phyloP scores from a whole-genome alignment of 2,888 invertebrate species.

The Phyllotreta striolata region DNA sequence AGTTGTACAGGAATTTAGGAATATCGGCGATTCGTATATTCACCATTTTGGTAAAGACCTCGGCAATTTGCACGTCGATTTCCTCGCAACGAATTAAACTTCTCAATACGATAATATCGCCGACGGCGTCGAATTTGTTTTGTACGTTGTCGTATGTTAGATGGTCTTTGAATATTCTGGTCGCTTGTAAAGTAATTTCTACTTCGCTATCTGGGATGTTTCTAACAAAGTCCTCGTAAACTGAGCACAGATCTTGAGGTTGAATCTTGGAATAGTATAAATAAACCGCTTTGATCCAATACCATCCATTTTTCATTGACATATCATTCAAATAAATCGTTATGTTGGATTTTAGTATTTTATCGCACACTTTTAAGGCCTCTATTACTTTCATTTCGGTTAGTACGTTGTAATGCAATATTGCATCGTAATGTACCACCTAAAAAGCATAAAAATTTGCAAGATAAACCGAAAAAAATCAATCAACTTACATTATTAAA shows the following conservation, averaged over 20 bases:
- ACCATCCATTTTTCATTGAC: slow-evolving; percentile 44
- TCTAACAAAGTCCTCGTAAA: slow-evolving; percentile 45
- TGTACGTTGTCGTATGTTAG: slow-evolving; percentile 49
- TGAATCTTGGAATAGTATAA: slow-evolving; percentile 47
- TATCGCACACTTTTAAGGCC: slow-evolving; percentile 47
- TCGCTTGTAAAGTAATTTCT: slow-evolving; percentile 49
- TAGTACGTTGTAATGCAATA: slow-evolving; percentile 47
- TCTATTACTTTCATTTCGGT: slow-evolving; percentile 51
- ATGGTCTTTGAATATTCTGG: slow-evolving; percentile 52
- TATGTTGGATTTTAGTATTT: slow-evolving; percentile 46
- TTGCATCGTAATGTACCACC: slow-evolving; percentile 56
- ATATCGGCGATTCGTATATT: slow-evolving; percentile 47
- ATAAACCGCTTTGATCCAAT: slow-evolving; percentile 52
- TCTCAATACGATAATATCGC: slow-evolving; percentile 50
- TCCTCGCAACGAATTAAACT: slow-evolving; percentile 51
- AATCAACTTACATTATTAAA: slow-evolving; percentile 60
- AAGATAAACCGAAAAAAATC: neutral
- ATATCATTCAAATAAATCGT: slow-evolving; percentile 44
- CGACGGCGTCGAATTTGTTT: slow-evolving; percentile 43
- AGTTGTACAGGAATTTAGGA: slow-evolving; percentile 48
- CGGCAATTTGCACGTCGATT: slow-evolving; percentile 56
- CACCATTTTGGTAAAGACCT: slow-evolving; percentile 52
- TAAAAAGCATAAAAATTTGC: slow-evolving; percentile 50
- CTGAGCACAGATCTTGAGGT: slow-evolving; percentile 35
- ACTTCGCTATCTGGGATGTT: slow-evolving; percentile 32